Evolutionary conservation across 2,113 vertebrate genomes (phyloP).

Genomic region (Pelodiscus sinensis): DNA sequence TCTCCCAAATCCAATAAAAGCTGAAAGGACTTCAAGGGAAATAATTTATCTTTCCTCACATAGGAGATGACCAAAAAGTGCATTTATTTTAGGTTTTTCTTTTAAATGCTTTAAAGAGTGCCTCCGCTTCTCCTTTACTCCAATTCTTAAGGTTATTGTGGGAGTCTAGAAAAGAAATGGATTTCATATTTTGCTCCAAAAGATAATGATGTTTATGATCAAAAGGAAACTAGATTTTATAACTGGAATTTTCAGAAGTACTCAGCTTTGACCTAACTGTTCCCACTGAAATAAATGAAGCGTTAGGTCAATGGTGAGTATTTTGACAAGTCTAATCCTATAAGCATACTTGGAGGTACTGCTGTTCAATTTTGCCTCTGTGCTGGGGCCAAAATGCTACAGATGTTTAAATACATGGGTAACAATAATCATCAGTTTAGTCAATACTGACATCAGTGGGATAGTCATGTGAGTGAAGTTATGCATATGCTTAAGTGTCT

Average conservation of each 20-base stretch:
- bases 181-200: background rate
- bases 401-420: background rate
- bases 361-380: background rate
- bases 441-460: background rate
- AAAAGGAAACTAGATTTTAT: background rate
- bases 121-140: background rate
- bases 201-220: background rate
- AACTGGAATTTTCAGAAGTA: background rate
- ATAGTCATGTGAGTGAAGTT: background rate
- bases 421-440: background rate
- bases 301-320: background rate
- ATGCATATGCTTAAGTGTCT: rapidly evolving
- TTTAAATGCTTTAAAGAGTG: background rate
- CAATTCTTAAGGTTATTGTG: background rate
- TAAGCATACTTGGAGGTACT: rapidly evolving
- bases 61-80: background rate
- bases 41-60: background rate
- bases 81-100: background rate
- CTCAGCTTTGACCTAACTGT: background rate
- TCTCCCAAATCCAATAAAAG: background rate
- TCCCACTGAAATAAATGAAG: background rate
- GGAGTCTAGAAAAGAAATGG: background rate
- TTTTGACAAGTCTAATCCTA: background rate
- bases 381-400: background rate
- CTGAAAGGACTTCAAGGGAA: background rate